Evolutionary conservation across 2,888 invertebrate species (phyloP).

Genomic region (Chironomus tentans): DNA sequence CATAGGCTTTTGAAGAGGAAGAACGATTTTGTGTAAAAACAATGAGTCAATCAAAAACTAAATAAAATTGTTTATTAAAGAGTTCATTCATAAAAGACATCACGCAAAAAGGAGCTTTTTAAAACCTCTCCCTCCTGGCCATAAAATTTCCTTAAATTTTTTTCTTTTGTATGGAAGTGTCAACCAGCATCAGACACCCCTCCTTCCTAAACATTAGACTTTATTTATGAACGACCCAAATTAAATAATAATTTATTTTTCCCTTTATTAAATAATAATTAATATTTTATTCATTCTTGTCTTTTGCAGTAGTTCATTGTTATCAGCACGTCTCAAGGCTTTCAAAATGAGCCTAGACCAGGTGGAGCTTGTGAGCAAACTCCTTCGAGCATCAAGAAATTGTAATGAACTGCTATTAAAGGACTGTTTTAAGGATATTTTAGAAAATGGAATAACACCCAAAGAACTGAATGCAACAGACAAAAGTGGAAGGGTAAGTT

Average conservation of each 20-base stretch:
- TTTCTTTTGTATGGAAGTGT: too few species aligned
- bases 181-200: too few species aligned
- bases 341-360: conserved; percentile 31
- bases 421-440: conserved; percentile 42
- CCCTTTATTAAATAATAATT: background rate
- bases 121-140: too few species aligned
- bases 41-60: background rate
- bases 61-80: background rate
- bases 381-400: conserved; percentile 48
- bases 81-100: too few species aligned
- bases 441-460: conserved; percentile 38
- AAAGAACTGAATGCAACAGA: conserved; percentile 48
- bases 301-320: conserved; percentile 11
- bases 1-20: too few species aligned
- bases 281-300: background rate
- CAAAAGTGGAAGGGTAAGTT: conserved; percentile 50
- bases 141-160: too few species aligned
- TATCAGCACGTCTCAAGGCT: conserved; percentile 16
- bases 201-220: too few species aligned
- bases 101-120: too few species aligned
- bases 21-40: too few species aligned
- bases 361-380: conserved; percentile 33
- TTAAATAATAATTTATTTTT: too few species aligned
- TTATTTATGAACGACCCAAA: too few species aligned
- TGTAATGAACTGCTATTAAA: conserved; percentile 44